Evolutionary conservation across 2,797 vertebrate species (phyloP).

Genomic region (Hylomyscus alleni): DNA sequence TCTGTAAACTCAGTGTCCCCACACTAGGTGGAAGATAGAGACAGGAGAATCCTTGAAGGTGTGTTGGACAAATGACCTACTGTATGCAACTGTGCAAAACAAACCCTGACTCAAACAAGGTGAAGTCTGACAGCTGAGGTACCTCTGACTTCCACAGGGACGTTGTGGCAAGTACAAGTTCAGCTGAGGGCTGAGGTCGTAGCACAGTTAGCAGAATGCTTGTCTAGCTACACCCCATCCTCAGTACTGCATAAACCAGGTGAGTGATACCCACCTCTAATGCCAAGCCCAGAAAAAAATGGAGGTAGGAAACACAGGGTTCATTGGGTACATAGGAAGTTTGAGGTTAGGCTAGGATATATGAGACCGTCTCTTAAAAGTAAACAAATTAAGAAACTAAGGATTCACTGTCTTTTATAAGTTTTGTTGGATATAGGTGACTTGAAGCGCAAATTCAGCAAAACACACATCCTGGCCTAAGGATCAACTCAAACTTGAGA

Average conservation of each 20-base stretch:
- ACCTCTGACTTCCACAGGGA: background rate
- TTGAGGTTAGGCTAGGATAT: background rate
- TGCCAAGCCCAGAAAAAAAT: background rate
- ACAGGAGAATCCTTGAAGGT: background rate
- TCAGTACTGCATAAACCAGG: background rate
- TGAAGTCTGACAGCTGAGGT: background rate
- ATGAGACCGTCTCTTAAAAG: background rate
- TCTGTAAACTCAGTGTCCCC: background rate
- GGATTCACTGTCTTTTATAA: fast-evolving
- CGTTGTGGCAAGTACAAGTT: background rate
- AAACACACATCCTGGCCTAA: background rate
- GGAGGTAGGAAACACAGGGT: background rate
- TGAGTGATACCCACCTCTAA: background rate
- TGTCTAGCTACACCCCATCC: background rate
- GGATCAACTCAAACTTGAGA: background rate
- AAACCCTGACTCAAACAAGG: background rate
- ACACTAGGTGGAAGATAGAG: background rate
- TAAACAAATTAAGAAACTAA: background rate
- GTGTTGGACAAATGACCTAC: background rate
- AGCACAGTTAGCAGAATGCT: background rate
- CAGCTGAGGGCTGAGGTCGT: background rate
- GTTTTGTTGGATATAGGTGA: fast-evolving
- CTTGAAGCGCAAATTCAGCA: background rate
- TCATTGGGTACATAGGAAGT: background rate
- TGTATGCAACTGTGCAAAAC: background rate